Evolutionary conservation across 1,140 invertebrate species (phyloP), one percentile per base, ranked within the genome.

Genomic region (Dufourea novaeangliae): DNA sequence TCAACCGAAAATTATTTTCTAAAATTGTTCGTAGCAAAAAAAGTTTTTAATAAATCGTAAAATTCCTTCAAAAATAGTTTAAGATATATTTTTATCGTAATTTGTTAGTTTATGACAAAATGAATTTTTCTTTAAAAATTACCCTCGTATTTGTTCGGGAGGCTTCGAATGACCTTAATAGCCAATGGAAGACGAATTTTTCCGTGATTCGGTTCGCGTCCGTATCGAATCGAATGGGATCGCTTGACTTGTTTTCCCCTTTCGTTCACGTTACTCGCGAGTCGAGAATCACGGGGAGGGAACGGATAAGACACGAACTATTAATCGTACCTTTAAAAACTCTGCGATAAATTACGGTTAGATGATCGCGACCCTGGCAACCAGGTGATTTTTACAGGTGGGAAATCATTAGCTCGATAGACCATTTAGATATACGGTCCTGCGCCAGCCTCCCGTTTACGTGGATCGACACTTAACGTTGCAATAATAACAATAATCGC

Each of bases 401-500:
- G 20, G 11, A 67, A 67, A 67, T 66, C 46, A 64, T 73, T 73
- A 27, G 29, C 6, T 1, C 44, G 70, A 73, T 73, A 20, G 52
- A 52, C 59, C 20, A 73, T 64, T 64, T 73, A 73, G 70, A 64
- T 73, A 62, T 62, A 62, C 57, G 29, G 34, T 20, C 11, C 50
- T 57, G 22, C 63, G 41, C 52, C 32, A 6, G 44, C 17, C 22
- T 5, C 10, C 0, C 22, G 57, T 39, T 56, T 57, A 57, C 12
- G 20, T n/a, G 34, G 61, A 22, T 73, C 25, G 12, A 44, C 59
- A 52, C 70, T 39, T 66, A 32, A 57, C 62, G 72, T 41, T 74
- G 34, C 34, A 25, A 20, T 71, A 71, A 71, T 71, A 78, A 63
- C 27, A 78, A 78, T 78, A 52, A 62, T 78, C 32, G 59, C 12